Evolutionary conservation across 2,113 vertebrate species (phyloP).

Genomic region (Pluvianellus socialis): DNA sequence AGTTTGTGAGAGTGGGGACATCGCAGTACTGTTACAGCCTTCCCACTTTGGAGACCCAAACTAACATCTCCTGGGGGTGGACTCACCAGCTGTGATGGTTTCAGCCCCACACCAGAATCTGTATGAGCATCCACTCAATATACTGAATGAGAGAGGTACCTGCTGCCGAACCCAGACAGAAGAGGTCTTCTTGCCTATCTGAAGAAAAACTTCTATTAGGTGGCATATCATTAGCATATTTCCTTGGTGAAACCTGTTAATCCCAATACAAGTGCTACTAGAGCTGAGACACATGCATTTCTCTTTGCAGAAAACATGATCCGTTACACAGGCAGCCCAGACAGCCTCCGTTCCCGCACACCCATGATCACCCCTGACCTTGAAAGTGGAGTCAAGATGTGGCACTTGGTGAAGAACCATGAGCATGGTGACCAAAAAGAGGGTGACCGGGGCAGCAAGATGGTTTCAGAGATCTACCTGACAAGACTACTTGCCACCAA

Average conservation of each 20-base stretch:
- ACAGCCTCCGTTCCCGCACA: conserved; percentile 94
- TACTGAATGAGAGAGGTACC: not conserved
- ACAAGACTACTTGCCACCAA: conserved; percentile 96
- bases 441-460: conserved; percentile 96
- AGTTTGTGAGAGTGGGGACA: not conserved
- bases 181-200: not conserved
- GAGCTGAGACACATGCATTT: not conserved
- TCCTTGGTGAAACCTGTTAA: not conserved
- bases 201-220: not conserved
- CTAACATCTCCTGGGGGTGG: not conserved
- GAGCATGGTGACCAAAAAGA: conserved; percentile 98
- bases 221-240: accelerated
- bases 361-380: conserved; percentile 98
- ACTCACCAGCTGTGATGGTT: not conserved
- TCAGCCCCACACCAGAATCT: not conserved
- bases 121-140: not conserved
- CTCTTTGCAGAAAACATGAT: conserved; percentile 93
- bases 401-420: conserved; percentile 98
- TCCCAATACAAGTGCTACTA: accelerated
- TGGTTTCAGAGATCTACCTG: conserved; percentile 99
- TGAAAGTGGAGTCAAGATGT: conserved; percentile 95
- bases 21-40: not conserved
- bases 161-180: not conserved
- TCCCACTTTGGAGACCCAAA: not conserved
- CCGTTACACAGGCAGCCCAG: conserved; percentile 95